These are phyloP conservation scores for Raja brachyura DNA, from an alignment of 2,113 vertebrate species.

Conservation along the genomic window DNA sequence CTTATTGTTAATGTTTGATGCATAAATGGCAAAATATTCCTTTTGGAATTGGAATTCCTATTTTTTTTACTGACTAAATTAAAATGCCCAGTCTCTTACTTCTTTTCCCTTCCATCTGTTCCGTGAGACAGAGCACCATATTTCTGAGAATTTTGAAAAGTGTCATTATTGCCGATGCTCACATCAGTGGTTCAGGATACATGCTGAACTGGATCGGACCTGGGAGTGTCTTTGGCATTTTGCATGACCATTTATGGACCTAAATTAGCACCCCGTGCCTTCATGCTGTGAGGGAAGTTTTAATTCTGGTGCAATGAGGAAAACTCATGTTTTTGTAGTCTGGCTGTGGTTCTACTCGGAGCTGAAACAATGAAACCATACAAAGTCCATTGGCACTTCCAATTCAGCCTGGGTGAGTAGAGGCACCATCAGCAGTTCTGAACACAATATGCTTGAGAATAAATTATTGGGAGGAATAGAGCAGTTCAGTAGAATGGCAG, in stretches of 20 bases:
- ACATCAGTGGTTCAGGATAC: slow-evolving; percentile 26
- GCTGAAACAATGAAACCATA: slow-evolving; percentile 5
- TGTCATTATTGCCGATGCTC: neutral
- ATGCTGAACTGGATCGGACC: neutral
- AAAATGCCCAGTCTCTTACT: neutral
- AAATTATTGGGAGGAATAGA: neutral
- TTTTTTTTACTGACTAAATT: neutral
- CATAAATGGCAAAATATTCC: neutral
- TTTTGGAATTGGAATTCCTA: too few relatives aligned
- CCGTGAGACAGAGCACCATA: too few relatives aligned
- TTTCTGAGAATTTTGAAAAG: slow-evolving; percentile 22
- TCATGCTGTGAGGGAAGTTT: slow-evolving; percentile 6
- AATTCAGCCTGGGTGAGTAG: slow-evolving; percentile 20
- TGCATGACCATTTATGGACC: slow-evolving; percentile 18
- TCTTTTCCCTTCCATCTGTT: neutral
- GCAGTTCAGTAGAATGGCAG: neutral
- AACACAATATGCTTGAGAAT: neutral
- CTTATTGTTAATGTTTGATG: neutral
- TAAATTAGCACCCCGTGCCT: neutral
- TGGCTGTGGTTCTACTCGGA: neutral
- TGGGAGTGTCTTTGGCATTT: neutral
- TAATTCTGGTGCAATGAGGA: slow-evolving; percentile 12
- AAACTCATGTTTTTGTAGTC: slow-evolving; percentile 5
- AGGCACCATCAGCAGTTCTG: neutral
- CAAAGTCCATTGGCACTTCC: neutral